Evolutionary conservation across 2,113 vertebrate species (phyloP).

Genomic region (Seriola rivoliana): DNA sequence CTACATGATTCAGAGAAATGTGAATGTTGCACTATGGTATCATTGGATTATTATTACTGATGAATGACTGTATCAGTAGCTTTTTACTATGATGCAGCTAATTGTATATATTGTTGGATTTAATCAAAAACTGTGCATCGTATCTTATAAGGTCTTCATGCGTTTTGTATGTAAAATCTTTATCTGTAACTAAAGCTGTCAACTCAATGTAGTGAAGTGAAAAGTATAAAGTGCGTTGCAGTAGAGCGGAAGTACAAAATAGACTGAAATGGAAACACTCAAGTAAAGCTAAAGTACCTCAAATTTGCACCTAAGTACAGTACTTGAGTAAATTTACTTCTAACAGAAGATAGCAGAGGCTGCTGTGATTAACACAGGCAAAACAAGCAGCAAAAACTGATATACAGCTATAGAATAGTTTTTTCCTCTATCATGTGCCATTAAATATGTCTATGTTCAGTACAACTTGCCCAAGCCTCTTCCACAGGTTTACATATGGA

Average conservation of each 20-base stretch:
- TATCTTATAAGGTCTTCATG: background rate
- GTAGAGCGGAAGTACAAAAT: background rate
- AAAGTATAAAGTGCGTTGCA: background rate
- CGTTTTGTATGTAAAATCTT: background rate
- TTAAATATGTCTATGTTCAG: constrained; percentile 34
- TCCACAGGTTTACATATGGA: constrained; percentile 37
- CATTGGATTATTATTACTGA: background rate
- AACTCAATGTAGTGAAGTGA: background rate
- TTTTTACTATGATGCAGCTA: background rate
- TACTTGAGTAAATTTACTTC: background rate
- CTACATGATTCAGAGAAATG: background rate
- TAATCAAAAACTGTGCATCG: background rate
- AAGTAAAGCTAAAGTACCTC: background rate
- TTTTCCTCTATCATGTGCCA: constrained; percentile 16
- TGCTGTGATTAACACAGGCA: background rate
- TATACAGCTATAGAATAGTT: background rate
- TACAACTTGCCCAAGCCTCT: constrained; percentile 26
- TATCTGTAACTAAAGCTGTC: background rate
- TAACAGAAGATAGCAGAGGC: background rate
- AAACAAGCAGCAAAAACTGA: constrained; percentile 1
- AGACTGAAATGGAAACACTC: background rate
- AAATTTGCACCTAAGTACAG: background rate
- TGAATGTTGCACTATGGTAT: background rate
- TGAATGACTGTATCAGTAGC: background rate
- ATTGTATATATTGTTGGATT: background rate